These are phyloP conservation scores for Gastracanthus pulcherrimus DNA, from an alignment of 2,888 invertebrate species.

Conservation along the genomic window DNA sequence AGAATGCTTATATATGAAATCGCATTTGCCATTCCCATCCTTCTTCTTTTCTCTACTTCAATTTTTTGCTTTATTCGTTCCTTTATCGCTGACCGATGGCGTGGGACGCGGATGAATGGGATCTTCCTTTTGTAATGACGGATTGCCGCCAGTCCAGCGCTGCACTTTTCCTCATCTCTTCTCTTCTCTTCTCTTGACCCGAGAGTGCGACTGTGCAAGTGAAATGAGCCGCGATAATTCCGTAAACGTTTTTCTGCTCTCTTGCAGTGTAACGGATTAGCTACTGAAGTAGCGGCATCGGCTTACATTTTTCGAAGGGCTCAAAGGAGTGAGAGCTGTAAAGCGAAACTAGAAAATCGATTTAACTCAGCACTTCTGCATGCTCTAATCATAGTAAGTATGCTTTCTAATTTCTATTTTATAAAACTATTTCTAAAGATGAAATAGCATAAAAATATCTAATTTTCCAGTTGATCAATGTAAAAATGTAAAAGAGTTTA, in stretches of 20 bases:
- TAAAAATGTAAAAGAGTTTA: too few relatives aligned
- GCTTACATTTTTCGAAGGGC: background rate
- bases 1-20: too few relatives aligned
- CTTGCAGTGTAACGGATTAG: background rate
- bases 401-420: too few relatives aligned
- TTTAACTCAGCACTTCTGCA: background rate
- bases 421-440: too few relatives aligned
- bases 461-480: too few relatives aligned
- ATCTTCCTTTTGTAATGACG: conserved; percentile 23
- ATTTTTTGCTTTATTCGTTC: background rate
- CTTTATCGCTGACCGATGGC: conserved; percentile 28
- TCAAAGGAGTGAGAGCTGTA: conserved; percentile 28
- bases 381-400: background rate
- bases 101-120: background rate
- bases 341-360: conserved; percentile 16
- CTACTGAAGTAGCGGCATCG: background rate
- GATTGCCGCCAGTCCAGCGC: conserved; percentile 19
- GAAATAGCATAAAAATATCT: too few relatives aligned
- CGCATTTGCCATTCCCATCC: conserved; percentile 36
- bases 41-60: background rate
- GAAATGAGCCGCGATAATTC: conserved; percentile 49
- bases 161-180: conserved; percentile 6
- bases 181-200: conserved; percentile 12
- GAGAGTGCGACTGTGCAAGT: background rate
- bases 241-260: conserved; percentile 16